Base-by-base conservation (phyloP, 2,797 vertebrate genomes). In the Sebastes variabilis region DNA sequence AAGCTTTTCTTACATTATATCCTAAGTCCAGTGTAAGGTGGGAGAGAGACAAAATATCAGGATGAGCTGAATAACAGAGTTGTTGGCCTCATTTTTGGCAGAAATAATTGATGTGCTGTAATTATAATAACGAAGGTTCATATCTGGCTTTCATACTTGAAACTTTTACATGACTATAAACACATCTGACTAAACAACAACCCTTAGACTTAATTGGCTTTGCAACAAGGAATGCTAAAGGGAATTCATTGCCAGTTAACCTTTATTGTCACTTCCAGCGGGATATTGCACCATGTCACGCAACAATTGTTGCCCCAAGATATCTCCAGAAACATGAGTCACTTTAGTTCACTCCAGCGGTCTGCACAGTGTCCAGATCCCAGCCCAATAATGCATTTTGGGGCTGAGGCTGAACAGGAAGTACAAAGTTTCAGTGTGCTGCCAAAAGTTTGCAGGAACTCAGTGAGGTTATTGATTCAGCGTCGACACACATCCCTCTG, bases 391-490 rank as follows among this genome's bases (percentile, higher is more conserved):
- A 55, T 49, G 32, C 66, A 20, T 66, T 67, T 67, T 60, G 8
- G 55, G 14, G 8, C 38, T 42, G 61, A 76, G 52, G 36, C 29
- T 71, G 56, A 81, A 79, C 64, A 82, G 79, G 75, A 88, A 82
- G 81, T 81, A 64, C 12, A 64, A 29, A 69, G 29, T 66, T 77
- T 78, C 54, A 74, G 32, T 54, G 66, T 84, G 36, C 72, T 76
- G 77, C 72, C 77, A 83, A 83, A 75, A 42, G 29, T 42, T n/a
- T 61, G 32, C 62, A 75, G 82, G 67, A 84, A 75, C 54, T 70
- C 56, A 7, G 30, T 54, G 73, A 68, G 3, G 24, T 67, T 54
- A 76, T 73, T 75, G 75, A 82, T 74, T 69, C 34, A 60, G 29
- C 2, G 2, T 42, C 4, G 7, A 75, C 79, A 83, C 86, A 83